Conservation (phyloP, 2,113 vertebrate species). For the Bothrops jararaca region DNA sequence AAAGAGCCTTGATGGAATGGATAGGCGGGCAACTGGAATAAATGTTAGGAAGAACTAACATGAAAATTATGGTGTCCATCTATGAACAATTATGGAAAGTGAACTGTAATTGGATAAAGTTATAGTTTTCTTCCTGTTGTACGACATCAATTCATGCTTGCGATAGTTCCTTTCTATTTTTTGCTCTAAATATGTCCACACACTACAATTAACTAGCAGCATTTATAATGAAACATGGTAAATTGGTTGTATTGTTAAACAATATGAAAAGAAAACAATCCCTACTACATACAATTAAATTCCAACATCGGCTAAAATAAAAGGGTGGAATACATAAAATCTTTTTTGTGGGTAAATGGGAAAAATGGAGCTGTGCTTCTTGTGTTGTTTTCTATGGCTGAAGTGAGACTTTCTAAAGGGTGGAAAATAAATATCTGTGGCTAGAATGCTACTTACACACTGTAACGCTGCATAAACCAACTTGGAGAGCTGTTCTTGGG, state of each 20-base stretch:
- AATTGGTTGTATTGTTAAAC: background rate
- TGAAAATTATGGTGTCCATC: background rate
- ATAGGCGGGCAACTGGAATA: background rate
- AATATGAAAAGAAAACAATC: background rate
- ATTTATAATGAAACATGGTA: constrained; percentile 12
- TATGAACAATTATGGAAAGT: background rate
- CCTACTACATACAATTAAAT: background rate
- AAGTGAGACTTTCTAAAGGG: background rate
- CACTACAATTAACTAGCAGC: constrained; percentile 52
- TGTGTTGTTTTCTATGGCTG: constrained; percentile 21
- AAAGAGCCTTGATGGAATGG: background rate
- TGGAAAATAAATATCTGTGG: background rate
- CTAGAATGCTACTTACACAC: constrained; percentile 2
- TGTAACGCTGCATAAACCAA: constrained; percentile 26
- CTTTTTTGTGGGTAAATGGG: constrained; percentile 17
- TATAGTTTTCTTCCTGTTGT: background rate
- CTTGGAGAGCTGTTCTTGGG: background rate
- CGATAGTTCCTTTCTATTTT: background rate
- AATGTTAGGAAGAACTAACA: background rate
- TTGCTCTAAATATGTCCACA: constrained; percentile 6
- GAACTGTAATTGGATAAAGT: background rate
- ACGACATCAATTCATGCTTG: background rate
- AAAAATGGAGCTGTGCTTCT: constrained; percentile 22
- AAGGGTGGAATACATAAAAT: constrained; percentile 4
- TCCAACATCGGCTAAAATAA: constrained; percentile 39